Evolutionary conservation across 1,140 invertebrate genomes (phyloP).

Genomic region (Drosophila pruinosa): DNA sequence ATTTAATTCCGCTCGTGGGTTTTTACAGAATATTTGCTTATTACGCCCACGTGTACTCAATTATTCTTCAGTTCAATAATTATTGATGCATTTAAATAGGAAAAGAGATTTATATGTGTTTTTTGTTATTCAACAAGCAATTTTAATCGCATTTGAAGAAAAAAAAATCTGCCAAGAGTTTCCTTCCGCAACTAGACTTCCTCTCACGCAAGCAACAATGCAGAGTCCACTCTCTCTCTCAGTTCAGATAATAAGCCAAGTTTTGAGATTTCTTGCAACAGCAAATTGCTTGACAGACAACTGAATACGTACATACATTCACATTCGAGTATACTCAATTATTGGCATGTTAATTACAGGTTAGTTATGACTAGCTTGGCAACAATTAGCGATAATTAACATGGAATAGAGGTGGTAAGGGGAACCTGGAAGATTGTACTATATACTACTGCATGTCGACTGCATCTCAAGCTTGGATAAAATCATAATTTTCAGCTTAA

Average conservation of each 20-base stretch:
- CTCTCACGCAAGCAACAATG: background rate
- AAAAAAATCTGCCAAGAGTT: constrained; percentile 36
- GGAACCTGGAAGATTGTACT: background rate
- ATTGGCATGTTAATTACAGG: constrained; percentile 76
- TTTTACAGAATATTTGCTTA: background rate
- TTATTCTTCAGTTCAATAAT: background rate
- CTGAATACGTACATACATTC: constrained; percentile 10
- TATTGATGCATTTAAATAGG: background rate
- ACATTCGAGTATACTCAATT: constrained; percentile 30
- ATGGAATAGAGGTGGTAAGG: constrained; percentile 8
- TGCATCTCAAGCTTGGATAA: background rate
- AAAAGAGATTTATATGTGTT: constrained; percentile 4
- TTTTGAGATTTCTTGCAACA: constrained; percentile 53
- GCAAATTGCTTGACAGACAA: constrained; percentile 50
- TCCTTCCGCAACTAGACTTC: constrained; percentile 12
- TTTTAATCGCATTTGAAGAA: constrained; percentile 34
- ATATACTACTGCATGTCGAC: no score
- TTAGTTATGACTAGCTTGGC: constrained; percentile 70
- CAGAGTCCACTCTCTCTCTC: background rate
- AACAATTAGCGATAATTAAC: constrained; percentile 80
- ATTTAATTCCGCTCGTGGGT: background rate
- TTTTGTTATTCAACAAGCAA: no score
- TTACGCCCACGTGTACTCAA: no score
- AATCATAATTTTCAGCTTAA: constrained; percentile 17
- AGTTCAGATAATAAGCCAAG: constrained; percentile 11